These are phyloP conservation scores for Heliothis subflexa DNA, from an alignment of 1,140 invertebrate genomes.

Conservation along the genomic window DNA sequence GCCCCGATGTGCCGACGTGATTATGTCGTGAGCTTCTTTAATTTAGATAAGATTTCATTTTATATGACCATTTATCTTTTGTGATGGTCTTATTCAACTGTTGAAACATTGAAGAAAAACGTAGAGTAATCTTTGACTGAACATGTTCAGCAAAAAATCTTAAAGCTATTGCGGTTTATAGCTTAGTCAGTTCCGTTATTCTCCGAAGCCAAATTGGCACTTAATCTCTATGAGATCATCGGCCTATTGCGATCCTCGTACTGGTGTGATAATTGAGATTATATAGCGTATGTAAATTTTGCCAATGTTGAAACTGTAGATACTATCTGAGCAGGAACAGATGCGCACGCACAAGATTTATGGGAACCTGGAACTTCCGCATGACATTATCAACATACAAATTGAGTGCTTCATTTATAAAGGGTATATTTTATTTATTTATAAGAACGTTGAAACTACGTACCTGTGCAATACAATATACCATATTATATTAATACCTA, in stretches of 20 bases:
- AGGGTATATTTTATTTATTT: not conserved
- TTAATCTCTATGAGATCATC: constrained; percentile 35
- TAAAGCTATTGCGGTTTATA: not conserved
- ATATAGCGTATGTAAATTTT: constrained; percentile 2
- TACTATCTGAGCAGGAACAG: constrained; percentile 19
- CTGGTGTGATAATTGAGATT: constrained; percentile 28
- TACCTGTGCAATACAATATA: too few relatives aligned
- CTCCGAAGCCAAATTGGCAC: constrained; percentile 21
- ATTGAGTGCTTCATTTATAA: not conserved
- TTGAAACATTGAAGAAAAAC: not conserved
- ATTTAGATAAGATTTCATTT: constrained; percentile 50
- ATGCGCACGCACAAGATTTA: not conserved
- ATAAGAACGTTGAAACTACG: too few relatives aligned
- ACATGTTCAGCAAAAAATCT: constrained; percentile 11
- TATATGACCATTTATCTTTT: constrained; percentile 30
- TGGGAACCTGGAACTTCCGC: not conserved
- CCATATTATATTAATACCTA: too few relatives aligned
- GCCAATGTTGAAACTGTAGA: constrained; percentile 10
- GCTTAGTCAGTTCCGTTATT: constrained; percentile 35
- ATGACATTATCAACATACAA: constrained; percentile 5
- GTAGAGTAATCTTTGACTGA: not conserved
- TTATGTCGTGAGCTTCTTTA: constrained; percentile 46
- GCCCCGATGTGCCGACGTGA: constrained; percentile 52
- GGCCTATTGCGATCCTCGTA: not conserved
- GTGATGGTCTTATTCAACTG: not conserved